Evolutionary conservation across 2,888 invertebrate genomes (phyloP).

Genomic region (Caenorhabditis auriculariae): DNA sequence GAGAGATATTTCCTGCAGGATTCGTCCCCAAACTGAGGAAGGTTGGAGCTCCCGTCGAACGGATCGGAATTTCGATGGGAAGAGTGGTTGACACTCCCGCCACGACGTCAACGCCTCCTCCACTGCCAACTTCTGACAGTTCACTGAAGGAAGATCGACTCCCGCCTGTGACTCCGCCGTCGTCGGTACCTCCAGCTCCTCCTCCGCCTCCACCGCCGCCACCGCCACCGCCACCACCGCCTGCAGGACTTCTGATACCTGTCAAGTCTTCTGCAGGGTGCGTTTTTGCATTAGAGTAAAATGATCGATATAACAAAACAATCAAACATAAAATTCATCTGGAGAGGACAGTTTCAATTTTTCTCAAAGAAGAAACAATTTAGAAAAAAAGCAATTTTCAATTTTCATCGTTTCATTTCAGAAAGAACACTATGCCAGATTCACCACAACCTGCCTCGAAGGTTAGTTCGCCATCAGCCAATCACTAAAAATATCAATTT

Average conservation of each 20-base stretch:
- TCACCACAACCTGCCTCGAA: no score
- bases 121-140: neutral
- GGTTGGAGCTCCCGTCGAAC: slow-evolving; percentile 26
- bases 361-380: no score
- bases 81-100: slow-evolving; percentile 11
- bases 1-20: slow-evolving; percentile 14
- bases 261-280: no score
- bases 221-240: slow-evolving; percentile 4
- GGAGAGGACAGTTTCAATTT: no score
- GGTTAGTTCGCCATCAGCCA: no score
- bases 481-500: no score
- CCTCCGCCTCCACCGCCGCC: slow-evolving; percentile 26
- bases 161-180: neutral
- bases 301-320: neutral
- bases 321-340: neutral
- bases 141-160: neutral
- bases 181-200: slow-evolving; percentile 5
- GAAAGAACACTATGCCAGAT: no score
- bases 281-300: no score
- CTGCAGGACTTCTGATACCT: neutral
- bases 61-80: slow-evolving; percentile 20
- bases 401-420: no score
- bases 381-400: no score
- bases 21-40: slow-evolving; percentile 13
- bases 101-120: neutral